Base-by-base conservation (phyloP, 2,113 vertebrate genomes). In the Perca fluviatilis region DNA sequence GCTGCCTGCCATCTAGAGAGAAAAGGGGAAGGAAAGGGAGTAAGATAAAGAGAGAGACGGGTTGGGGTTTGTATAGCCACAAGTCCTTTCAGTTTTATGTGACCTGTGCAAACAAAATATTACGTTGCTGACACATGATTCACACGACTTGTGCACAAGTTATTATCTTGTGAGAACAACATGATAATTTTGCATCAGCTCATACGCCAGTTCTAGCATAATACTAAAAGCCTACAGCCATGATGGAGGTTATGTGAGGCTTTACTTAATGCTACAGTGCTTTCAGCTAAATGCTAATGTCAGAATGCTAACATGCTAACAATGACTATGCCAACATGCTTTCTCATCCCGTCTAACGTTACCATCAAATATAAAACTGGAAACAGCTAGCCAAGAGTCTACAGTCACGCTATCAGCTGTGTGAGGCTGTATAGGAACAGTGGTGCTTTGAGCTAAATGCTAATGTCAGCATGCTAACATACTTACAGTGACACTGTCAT, bases 1-100 rank as follows among this genome's bases (percentile, higher is more conserved):
- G 95, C 95, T 97, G 89, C 93, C 94, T 72, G 97, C 96, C 88
- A 97, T 98, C 98, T 99, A 84, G 6, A 86, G 47, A 27, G 50
- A 49, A 43, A 43, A 43, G 3, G 12, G 18, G 19, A 36, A 62
- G 51, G 30, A 64, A 6, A 47, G 40, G 27, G 30, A 46, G 80
- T 11, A 36, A 70, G 51, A 36, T 11, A 46, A 13, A 57, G 49
- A 66, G 2, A n/a, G 27, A 40, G 5, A 19, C 23, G 18, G 50
- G 43, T 3, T 61, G 2, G 46, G 23, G 58, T 80, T 49, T 19
- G 12, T n/a, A 51, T 10, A 33, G 27, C 21, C 25, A 14, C 9
- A 61, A 54, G 21, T n/a, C 27, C 50, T n/a, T 15, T 12, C 5
- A 58, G 8, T 60, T 61, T 36, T 40, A 58, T 71, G 13, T 36